phyloP scores from a whole-genome alignment of 2,888 invertebrate genomes.

The Plusia festucae region DNA sequence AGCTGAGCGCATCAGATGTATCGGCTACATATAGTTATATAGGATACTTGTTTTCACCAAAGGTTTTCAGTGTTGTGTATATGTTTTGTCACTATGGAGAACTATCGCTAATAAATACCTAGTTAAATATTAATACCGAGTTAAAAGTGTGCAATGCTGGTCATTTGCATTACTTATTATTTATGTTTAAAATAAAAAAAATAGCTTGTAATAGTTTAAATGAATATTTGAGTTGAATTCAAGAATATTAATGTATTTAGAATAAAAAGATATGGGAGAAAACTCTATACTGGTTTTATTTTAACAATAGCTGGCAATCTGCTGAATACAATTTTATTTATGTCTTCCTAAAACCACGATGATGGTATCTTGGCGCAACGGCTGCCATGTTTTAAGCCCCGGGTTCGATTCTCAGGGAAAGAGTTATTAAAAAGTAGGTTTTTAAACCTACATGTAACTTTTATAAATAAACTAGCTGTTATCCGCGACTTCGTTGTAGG shows the following conservation, averaged over 20 bases:
- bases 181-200: slow-evolving; percentile 86
- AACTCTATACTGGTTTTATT: slow-evolving; percentile 68
- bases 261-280: slow-evolving; percentile 89
- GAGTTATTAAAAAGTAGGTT: too few relatives aligned
- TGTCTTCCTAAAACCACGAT: too few relatives aligned
- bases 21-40: slow-evolving; percentile 65
- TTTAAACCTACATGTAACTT: too few relatives aligned
- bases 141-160: slow-evolving; percentile 89
- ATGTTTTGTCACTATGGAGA: slow-evolving; percentile 82
- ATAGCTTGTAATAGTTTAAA: slow-evolving; percentile 90
- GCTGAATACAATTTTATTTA: neutral
- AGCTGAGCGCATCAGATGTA: slow-evolving; percentile 42
- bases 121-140: slow-evolving; percentile 86
- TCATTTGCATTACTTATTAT: slow-evolving; percentile 88
- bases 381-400: neutral
- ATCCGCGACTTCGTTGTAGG: too few relatives aligned
- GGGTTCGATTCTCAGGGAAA: neutral
- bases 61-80: slow-evolving; percentile 80
- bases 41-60: slow-evolving; percentile 72
- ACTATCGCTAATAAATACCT: slow-evolving; percentile 85
- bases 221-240: slow-evolving; percentile 89
- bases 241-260: slow-evolving; percentile 90
- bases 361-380: too few relatives aligned
- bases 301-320: slow-evolving; percentile 2
- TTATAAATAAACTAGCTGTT: too few relatives aligned